Evolutionary conservation across 2,888 invertebrate species (phyloP).

Genomic region (Fabriciana adippe): DNA sequence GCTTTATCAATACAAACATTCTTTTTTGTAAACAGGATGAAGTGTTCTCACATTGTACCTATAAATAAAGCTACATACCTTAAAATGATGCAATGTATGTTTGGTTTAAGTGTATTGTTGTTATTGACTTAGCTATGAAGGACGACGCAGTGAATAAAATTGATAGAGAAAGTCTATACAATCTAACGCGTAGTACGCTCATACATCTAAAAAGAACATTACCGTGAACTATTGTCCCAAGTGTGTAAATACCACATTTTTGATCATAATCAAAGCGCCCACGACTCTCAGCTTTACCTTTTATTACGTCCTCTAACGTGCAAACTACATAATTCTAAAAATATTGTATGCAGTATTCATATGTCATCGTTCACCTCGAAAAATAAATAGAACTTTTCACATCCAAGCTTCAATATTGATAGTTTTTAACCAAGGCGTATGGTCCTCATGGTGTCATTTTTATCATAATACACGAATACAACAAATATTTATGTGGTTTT

Average conservation of each 20-base stretch:
- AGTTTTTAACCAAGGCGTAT: constrained; percentile 26
- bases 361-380: constrained; percentile 68
- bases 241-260: constrained; percentile 29
- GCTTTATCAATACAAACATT: constrained; percentile 18
- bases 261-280: constrained; percentile 42
- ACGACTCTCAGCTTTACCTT: constrained; percentile 59
- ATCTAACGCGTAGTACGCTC: constrained; percentile 43
- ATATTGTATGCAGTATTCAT: constrained; percentile 75
- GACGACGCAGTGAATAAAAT: constrained; percentile 49
- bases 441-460: constrained; percentile 19
- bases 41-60: neutral
- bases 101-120: constrained; percentile 33
- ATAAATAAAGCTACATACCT: constrained; percentile 5
- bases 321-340: constrained; percentile 79
- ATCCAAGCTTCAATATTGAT: constrained; percentile 10
- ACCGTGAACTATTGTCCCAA: constrained; percentile 1
- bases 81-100: constrained; percentile 38
- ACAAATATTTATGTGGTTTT: constrained; percentile 57
- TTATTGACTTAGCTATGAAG: constrained; percentile 50
- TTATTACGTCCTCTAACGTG: constrained; percentile 71
- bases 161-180: constrained; percentile 61
- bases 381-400: constrained; percentile 40
- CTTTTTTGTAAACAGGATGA: constrained; percentile 11
- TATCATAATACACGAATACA: constrained; percentile 50
- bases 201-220: constrained; percentile 30